Base-by-base conservation (phyloP, 92 coral and sea anemone species). In the Desmophyllum pertusum region DNA sequence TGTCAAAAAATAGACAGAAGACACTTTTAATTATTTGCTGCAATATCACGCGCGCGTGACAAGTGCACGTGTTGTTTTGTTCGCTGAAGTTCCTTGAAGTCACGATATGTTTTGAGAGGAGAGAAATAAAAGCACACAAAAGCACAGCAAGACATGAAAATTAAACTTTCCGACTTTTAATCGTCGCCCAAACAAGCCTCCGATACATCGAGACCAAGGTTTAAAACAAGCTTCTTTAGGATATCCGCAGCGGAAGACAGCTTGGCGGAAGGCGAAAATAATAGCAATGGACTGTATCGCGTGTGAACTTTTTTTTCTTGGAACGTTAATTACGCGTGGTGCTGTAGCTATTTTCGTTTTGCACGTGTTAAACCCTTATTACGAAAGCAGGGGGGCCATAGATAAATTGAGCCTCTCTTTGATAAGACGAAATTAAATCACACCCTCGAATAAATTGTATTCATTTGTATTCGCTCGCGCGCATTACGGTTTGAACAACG, bases 311-410 rank as follows among this genome's bases (percentile, higher is more conserved):
- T 46, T 27, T n/a, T 80, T 52, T 67, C 66, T n/a, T 65, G 2
- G 39, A 78, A 29, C 27, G 17, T 27, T 41, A 37, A 55, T 62
- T 40, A 10, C 73, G 73, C n/a, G 83, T 31, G 25, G 17, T 37
- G 74, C 75, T 35, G 37, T 17, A 10, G 46, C 9, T 51, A 39
- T 45, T 67, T 80, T 39, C 59, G 72, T 68, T 67, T 41, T 52
- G 35, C 84, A 80, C 84, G 84, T 67, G 76, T 37, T 37, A 48
- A 19, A 76, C 5, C 38, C 66, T 68, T 69, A 62, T 50, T 67
- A 50, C 62, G 76, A 80, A 35, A 23, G 33, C 68, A 7, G 66
- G 82, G 75, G 36, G 68, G 65, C 50, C 51, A 23, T 23, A 21
- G 40, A 57, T 66, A 27, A 52, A 69, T 52, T 19, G 19, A 69